These are phyloP conservation scores for Phalacrocorax pelagicus DNA, from an alignment of 2,113 vertebrate species.

Conservation along the genomic window DNA sequence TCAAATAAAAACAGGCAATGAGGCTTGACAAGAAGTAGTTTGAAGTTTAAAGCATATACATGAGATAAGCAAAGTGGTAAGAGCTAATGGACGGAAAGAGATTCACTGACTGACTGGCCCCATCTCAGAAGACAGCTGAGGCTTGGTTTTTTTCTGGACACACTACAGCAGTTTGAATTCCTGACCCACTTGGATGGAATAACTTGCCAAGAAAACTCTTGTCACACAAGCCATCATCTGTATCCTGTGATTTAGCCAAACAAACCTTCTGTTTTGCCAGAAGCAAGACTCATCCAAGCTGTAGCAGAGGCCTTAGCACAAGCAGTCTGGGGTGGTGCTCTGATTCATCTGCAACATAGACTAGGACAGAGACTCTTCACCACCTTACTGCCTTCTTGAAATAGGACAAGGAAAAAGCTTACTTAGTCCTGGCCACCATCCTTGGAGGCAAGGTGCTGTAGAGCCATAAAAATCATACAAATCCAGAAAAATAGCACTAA, in stretches of 20 bases:
- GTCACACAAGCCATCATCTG: not conserved
- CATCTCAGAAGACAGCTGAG: not conserved
- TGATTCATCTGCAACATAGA: not conserved
- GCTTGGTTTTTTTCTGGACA: not conserved
- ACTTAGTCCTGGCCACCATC: not conserved
- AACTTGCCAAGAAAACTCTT: not conserved
- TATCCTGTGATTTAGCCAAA: not conserved
- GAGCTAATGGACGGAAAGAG: not conserved
- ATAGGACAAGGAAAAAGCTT: not conserved
- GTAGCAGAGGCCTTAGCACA: not conserved
- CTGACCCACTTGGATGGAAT: not conserved
- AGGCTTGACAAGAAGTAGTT: not conserved
- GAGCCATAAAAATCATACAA: not conserved
- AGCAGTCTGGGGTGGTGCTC: not conserved
- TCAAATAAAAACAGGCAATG: not conserved
- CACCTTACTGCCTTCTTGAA: not conserved
- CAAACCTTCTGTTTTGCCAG: not conserved
- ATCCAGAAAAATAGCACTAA: not conserved
- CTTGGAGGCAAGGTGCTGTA: not conserved
- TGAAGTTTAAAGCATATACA: not conserved
- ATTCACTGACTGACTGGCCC: not conserved
- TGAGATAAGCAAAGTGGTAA: not conserved
- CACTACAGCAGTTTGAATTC: not conserved
- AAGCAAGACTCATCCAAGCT: not conserved
- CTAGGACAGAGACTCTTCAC: not conserved